Evolutionary conservation across 2,888 invertebrate species (phyloP), one percentile per base, ranked within the genome.

Genomic region (Psococerastis gibbosa): DNA sequence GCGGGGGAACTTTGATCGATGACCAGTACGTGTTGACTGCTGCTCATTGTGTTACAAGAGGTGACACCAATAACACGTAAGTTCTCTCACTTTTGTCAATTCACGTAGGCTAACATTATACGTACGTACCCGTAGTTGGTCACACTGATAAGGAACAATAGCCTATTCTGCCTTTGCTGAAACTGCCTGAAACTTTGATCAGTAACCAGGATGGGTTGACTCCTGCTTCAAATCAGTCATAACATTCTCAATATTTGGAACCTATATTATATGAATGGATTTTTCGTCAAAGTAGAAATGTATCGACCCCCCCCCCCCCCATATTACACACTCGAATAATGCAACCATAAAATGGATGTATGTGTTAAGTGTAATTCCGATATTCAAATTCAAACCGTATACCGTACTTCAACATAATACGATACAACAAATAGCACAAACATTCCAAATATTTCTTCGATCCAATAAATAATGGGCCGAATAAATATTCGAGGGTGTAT

Each of bases 51-150:
- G 54, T 61, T 43, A 52, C 55, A 49, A 56, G 46, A 50, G 46
- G 16, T 22, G 32, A n/a, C 20, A 11, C 41, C 15, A 22, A 31
- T 15, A n/a, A 4, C 6, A 38, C 15, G 11, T 17, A 20, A 13
- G 11, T 45, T n/a, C n/a, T 18, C 16, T 2, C n/a, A 3, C 3
- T 2, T 17, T 2, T n/a, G n/a, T n/a, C 22, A 32, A 22, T 33
- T 34, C 32, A 31, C 8, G 22, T 13, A 22, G 6, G 5, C 20
- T 16, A 20, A 45, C 15, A n/a, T 3, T 13, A 11, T 59, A 31
- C 60, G 59, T 50, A 57, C 58, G 41, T 60, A 57, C 47, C 59
- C 60, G 3, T 62, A 60, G 62, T 55, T 60, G 48, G 57, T 55
- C n/a, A 56, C 58, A 8, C 50, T 61, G 16, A 52, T 55, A 35